These are phyloP conservation scores for Philopotamus ludificatus DNA, from an alignment of 1,140 invertebrate species.

Conservation along the genomic window DNA sequence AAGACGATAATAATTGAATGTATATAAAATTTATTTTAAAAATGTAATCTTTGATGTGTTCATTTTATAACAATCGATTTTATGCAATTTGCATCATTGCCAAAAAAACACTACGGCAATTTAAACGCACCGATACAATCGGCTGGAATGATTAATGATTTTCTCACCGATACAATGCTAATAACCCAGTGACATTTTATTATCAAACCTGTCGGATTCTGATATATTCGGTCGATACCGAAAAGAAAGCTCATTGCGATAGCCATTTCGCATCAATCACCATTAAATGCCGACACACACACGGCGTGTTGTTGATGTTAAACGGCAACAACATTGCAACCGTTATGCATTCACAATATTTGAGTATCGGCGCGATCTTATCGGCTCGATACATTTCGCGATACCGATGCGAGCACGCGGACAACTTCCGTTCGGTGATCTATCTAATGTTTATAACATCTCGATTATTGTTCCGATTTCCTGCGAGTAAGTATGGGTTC, in stretches of 20 bases:
- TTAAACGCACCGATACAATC: neutral
- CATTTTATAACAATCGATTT: too few relatives aligned
- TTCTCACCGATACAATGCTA: constrained; percentile 10
- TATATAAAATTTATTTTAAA: too few relatives aligned
- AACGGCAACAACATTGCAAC: neutral
- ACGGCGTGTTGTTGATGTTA: too few relatives aligned
- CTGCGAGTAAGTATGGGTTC: too few relatives aligned
- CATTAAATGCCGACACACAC: neutral
- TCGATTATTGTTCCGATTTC: too few relatives aligned
- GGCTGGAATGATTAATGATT: constrained; percentile 17
- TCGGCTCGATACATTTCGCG: too few relatives aligned
- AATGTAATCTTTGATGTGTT: too few relatives aligned
- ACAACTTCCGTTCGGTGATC: too few relatives aligned
- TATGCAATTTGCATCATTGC: neutral
- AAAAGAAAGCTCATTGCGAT: constrained; percentile 18
- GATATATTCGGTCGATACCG: neutral
- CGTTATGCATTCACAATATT: neutral
- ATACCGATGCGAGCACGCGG: too few relatives aligned
- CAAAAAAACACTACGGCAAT: neutral
- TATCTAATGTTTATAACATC: too few relatives aligned
- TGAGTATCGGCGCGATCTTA: neutral
- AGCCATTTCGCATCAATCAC: constrained; percentile 9
- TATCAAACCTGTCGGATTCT: neutral
- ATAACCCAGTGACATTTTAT: constrained; percentile 20
- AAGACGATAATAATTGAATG: too few relatives aligned